Percentiles rank a stretch among this genome's conserved stretches.
Conservation (phyloP, 2,797 vertebrate genomes). For the Neosilurus hyrtlii region DNA sequence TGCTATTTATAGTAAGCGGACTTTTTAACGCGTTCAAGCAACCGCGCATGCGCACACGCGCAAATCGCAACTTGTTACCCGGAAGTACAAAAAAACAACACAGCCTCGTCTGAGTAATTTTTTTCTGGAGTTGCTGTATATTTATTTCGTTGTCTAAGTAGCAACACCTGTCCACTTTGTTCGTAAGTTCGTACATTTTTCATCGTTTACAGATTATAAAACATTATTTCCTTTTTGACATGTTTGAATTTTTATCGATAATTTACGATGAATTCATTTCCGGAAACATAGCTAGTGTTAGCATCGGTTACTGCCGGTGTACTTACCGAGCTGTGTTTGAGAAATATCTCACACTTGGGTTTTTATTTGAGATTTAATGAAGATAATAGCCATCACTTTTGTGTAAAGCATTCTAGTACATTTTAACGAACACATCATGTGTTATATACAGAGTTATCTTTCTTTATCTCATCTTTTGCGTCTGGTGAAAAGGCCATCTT, state of each 20-base stretch:
- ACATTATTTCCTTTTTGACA: not conserved
- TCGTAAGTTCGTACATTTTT: conserved; percentile 6
- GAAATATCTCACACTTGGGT: no score
- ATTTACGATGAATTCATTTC: not conserved
- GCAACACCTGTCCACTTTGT: not conserved
- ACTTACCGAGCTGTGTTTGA: no score
- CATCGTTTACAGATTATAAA: not conserved
- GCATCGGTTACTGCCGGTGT: no score
- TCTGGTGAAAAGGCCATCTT: no score
- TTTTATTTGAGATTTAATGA: no score
- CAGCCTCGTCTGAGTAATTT: not conserved
- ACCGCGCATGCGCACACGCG: not conserved
- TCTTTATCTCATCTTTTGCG: not conserved
- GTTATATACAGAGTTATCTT: not conserved
- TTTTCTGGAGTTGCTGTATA: not conserved
- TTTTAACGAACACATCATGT: no score
- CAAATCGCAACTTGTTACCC: conserved; percentile 1
- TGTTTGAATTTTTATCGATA: no score
- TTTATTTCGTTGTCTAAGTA: not conserved
- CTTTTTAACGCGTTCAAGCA: not conserved
- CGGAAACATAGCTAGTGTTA: not conserved
- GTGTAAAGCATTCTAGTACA: no score
- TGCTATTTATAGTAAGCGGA: not conserved
- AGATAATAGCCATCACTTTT: no score
- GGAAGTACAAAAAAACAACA: not conserved